Conservation (phyloP, 2,113 vertebrate species). For the Dicaeum eximium region DNA sequence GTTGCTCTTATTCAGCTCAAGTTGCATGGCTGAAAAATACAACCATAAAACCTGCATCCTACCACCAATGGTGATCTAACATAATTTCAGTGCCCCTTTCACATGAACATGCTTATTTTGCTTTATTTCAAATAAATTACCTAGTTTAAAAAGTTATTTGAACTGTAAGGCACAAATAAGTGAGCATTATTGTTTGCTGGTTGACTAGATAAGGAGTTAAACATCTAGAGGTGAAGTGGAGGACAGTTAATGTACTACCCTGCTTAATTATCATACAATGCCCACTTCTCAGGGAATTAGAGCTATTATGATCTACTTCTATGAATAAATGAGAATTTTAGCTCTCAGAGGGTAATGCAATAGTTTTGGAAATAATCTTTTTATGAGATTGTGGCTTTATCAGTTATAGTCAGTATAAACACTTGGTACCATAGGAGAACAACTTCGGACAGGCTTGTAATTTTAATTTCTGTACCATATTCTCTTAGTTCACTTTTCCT, state of each 20-base stretch:
- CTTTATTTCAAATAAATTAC: constrained; percentile 62
- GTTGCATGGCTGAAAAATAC: neutral
- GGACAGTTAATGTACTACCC: constrained; percentile 65
- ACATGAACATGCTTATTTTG: neutral
- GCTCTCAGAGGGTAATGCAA: constrained; percentile 58
- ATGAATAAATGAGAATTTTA: constrained; percentile 68
- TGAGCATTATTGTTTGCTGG: constrained; percentile 54
- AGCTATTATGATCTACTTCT: constrained; percentile 60
- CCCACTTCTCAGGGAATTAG: constrained; percentile 69
- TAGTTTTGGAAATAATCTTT: constrained; percentile 70
- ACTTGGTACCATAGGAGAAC: constrained; percentile 32
- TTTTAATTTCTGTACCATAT: constrained; percentile 13
- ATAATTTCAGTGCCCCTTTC: constrained; percentile 13
- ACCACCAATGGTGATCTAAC: neutral
- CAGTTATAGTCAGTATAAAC: constrained; percentile 57
- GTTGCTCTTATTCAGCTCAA: neutral
- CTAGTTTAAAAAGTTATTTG: constrained; percentile 35
- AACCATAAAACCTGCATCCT: neutral
- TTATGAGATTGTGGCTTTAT: constrained; percentile 68
- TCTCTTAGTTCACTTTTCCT: constrained; percentile 14
- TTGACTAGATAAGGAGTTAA: constrained; percentile 70
- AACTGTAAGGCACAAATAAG: constrained; percentile 60
- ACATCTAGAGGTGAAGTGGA: constrained; percentile 73
- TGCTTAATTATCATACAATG: constrained; percentile 70
- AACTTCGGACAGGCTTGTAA: constrained; percentile 12